phyloP scores from a whole-genome alignment of 2,888 invertebrate genomes.

The Eupithecia subfuscata region DNA sequence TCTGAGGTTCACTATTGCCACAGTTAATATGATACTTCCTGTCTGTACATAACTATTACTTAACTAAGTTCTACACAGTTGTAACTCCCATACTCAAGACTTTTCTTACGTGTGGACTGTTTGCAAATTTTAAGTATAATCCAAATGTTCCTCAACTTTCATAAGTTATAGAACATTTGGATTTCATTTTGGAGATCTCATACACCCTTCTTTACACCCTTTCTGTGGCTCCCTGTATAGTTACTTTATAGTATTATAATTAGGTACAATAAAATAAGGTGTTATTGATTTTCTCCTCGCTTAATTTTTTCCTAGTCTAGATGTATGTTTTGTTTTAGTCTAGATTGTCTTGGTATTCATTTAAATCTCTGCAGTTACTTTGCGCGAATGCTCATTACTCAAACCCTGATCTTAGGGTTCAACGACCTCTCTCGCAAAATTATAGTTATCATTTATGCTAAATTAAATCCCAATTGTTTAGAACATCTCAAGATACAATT shows the following conservation, averaged over 20 bases:
- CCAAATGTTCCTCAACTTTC: too few relatives aligned
- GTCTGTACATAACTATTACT: background rate
- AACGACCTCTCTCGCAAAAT: background rate
- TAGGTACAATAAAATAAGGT: too few relatives aligned
- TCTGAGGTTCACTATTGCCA: background rate
- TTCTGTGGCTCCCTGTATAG: too few relatives aligned
- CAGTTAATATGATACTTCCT: background rate
- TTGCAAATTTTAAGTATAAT: background rate
- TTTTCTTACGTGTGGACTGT: background rate
- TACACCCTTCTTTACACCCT: too few relatives aligned
- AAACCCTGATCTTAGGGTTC: background rate
- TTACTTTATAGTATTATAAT: too few relatives aligned
- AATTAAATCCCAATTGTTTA: background rate
- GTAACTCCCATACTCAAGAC: background rate
- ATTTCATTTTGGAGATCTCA: too few relatives aligned
- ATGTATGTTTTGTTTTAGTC: background rate
- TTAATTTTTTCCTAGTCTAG: too few relatives aligned
- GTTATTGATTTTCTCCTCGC: too few relatives aligned
- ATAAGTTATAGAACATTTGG: too few relatives aligned
- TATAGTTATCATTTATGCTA: background rate
- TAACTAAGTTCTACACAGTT: background rate
- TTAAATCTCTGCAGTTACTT: background rate
- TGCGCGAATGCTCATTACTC: background rate
- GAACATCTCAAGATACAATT: background rate
- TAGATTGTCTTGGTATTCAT: background rate